Base-by-base conservation (phyloP, 2,113 vertebrate species). In the Mola mola region DNA sequence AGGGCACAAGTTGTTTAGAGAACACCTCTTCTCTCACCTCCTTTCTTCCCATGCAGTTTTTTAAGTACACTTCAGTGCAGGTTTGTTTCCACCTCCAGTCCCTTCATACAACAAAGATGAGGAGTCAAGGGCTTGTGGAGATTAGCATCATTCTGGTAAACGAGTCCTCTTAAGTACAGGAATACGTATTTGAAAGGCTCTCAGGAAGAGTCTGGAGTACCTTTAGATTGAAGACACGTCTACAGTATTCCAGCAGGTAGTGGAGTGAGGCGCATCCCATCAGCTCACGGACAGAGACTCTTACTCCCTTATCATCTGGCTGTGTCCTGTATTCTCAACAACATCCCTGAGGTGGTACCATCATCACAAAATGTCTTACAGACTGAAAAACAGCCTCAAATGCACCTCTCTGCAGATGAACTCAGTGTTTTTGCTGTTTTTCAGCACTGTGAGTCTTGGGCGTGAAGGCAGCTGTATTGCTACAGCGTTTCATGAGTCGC, bases 401-500 rank as follows among this genome's bases (percentile, higher is more conserved):
- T 28, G 16, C n/a, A 20, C 31, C 28, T 21, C 46, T 48, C 33
- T 38, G 56, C 51, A 66, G 56, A 26, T 21, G 56, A 62, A 44
- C 41, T 13, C 13, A 11, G 26, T 24, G 12, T 24, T 44, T 11
- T 51, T 59, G 28, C 50, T 40, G 33, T 62, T 52, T 61, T 38
- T 15, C 8, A 48, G 38, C 21, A 17, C 34, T 2, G 2, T 7
- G 10, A 74, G 24, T 8, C 25, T n/a, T 31, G 52, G 28, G 7
- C 51, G 19, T 26, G 62, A 50, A 13, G 66, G 50, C 47, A 36
- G 40, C 38, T 63, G 38, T 67, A 58, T 56, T 72, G 42, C 60
- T 55, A 34, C 49, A 41, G 55, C 57, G 73, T 75, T 75, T 82
- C 63, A 74, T 66, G 63, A 22, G 51, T 51, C 40, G 29, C 51